Evolutionary conservation across 2,113 vertebrate species (phyloP).

Genomic region (Gasterosteus nipponicus): DNA sequence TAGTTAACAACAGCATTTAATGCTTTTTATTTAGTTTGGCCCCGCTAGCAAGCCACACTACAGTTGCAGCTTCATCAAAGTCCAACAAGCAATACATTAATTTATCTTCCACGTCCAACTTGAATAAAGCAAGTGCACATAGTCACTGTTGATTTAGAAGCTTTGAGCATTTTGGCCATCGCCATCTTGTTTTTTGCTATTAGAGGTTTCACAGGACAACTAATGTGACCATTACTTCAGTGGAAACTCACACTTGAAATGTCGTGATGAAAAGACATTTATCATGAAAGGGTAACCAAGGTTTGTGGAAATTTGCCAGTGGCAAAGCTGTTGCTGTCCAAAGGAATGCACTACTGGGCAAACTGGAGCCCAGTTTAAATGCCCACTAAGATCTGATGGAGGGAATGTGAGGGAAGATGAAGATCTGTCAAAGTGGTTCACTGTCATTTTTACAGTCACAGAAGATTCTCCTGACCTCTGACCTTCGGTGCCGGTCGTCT

Average conservation of each 20-base stretch:
- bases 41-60: background rate
- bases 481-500: background rate
- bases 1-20: background rate
- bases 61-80: background rate
- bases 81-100: background rate
- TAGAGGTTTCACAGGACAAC: background rate
- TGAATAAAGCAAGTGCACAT: too few relatives aligned
- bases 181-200: background rate
- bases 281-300: background rate
- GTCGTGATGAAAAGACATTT: background rate
- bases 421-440: conserved; percentile 34
- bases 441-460: conserved; percentile 33
- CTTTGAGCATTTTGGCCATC: too few relatives aligned
- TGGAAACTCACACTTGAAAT: background rate
- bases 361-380: background rate
- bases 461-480: conserved; percentile 46
- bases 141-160: background rate
- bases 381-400: background rate
- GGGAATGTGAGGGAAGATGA: conserved; percentile 1
- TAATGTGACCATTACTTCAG: too few relatives aligned
- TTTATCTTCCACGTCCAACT: too few relatives aligned
- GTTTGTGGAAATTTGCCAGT: too few relatives aligned
- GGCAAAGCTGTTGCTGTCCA: background rate
- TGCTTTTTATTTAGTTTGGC: background rate
- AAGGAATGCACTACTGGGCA: background rate